A percentile compares a stretch with the other conserved stretches of the same genome.
These are phyloP conservation scores for Ophion ventricosus DNA, from an alignment of 2,888 invertebrate genomes.

Conservation along the genomic window DNA sequence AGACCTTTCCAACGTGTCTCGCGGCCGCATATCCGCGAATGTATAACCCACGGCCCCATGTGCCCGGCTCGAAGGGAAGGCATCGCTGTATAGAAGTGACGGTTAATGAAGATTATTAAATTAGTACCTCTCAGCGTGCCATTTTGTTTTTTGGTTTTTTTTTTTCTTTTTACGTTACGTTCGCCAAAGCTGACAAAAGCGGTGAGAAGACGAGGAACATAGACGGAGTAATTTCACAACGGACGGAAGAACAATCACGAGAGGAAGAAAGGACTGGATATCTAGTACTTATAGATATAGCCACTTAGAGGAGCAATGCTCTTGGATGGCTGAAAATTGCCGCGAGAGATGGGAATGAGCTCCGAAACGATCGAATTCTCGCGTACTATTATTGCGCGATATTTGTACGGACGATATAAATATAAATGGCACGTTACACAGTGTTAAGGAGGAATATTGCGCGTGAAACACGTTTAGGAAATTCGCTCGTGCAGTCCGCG, in stretches of 20 bases:
- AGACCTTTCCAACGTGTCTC: slow-evolving; percentile 63
- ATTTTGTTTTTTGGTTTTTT: slow-evolving; percentile 38
- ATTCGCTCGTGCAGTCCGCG: slow-evolving; percentile 18
- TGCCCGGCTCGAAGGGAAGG: not conserved
- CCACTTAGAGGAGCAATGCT: slow-evolving; percentile 18
- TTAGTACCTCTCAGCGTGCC: slow-evolving; percentile 76
- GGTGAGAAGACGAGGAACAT: not conserved
- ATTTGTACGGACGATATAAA: slow-evolving; percentile 31
- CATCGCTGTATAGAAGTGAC: slow-evolving; percentile 56
- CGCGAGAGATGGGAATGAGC: slow-evolving; percentile 30
- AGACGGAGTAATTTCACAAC: slow-evolving; percentile 34
- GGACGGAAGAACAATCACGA: slow-evolving; percentile 37
- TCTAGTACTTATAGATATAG: slow-evolving; percentile 7
- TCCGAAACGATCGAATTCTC: slow-evolving; percentile 31
- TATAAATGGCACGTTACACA: slow-evolving; percentile 25
- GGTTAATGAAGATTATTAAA: slow-evolving; percentile 80
- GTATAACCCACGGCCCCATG: slow-evolving; percentile 29
- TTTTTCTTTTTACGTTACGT: slow-evolving; percentile 30
- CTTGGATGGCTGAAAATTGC: slow-evolving; percentile 16
- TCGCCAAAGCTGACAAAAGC: slow-evolving; percentile 46
- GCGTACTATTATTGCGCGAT: slow-evolving; percentile 17
- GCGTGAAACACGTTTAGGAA: slow-evolving; percentile 11
- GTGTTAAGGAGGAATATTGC: not conserved
- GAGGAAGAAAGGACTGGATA: slow-evolving; percentile 5
- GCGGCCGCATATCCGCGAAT: slow-evolving; percentile 59